Percentiles rank a stretch among this genome's conserved stretches.
Conservation (phyloP, 1,140 invertebrate species). For the Orussus abietinus region DNA sequence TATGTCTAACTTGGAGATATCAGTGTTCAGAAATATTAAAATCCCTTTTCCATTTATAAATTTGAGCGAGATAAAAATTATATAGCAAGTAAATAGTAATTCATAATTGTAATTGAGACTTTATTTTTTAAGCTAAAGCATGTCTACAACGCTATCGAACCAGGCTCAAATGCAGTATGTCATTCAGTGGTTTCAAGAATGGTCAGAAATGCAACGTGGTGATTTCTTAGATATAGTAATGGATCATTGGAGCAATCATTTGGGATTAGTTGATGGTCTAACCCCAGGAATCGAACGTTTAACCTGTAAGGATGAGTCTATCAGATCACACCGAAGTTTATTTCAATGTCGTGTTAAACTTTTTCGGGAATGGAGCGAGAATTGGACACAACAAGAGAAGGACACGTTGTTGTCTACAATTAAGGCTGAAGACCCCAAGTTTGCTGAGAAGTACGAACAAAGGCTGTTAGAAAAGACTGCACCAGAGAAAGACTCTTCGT, state of each 20-base stretch:
- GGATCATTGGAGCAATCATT: slow-evolving; percentile 60
- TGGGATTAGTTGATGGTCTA: slow-evolving; percentile 68
- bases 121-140: slow-evolving; percentile 29
- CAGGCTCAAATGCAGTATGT: slow-evolving; percentile 75
- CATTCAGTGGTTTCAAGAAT: slow-evolving; percentile 83
- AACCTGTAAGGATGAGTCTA: slow-evolving; percentile 58
- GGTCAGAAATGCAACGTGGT: slow-evolving; percentile 79
- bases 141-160: slow-evolving; percentile 53
- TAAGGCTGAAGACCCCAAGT: slow-evolving; percentile 66
- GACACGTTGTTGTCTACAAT: slow-evolving; percentile 66
- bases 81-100: too few relatives aligned
- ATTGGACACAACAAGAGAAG: slow-evolving; percentile 74
- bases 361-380: slow-evolving; percentile 80
- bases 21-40: too few relatives aligned
- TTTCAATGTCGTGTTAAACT: slow-evolving; percentile 87
- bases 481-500: too few relatives aligned
- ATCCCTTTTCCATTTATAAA: too few relatives aligned
- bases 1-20: too few relatives aligned
- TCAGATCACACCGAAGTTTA: slow-evolving; percentile 75
- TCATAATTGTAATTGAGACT: too few relatives aligned
- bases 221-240: slow-evolving; percentile 78
- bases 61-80: too few relatives aligned
- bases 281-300: slow-evolving; percentile 65
- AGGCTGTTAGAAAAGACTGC: slow-evolving; percentile 55
- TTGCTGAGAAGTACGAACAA: slow-evolving; percentile 66